Percentiles rank a stretch among this genome's conserved stretches.
Conservation (phyloP, 2,888 invertebrate species). For the Zygothrica quintamaculata region DNA sequence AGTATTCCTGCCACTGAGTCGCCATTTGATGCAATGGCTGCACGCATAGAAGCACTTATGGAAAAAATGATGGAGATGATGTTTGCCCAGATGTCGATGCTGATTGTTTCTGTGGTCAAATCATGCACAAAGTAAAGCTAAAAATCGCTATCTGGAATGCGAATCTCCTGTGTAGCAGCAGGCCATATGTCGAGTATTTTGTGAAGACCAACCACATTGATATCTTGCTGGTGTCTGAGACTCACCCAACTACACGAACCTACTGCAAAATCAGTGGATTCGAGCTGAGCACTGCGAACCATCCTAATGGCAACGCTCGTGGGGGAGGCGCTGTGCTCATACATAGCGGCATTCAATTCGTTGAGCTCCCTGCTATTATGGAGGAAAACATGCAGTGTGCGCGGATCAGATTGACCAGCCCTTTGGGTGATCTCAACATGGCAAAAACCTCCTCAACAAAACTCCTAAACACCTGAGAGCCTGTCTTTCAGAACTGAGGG, state of each 20-base stretch:
- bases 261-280: neutral
- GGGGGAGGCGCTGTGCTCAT: neutral
- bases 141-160: neutral
- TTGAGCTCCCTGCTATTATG: neutral
- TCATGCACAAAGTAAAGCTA: neutral
- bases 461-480: neutral
- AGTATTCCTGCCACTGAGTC: too few species aligned
- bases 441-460: neutral
- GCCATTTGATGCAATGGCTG: too few species aligned
- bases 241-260: neutral
- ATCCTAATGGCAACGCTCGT: neutral
- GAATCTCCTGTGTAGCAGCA: neutral
- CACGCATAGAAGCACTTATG: too few species aligned
- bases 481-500: neutral
- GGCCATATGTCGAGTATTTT: neutral
- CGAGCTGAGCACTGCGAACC: neutral
- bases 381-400: neutral
- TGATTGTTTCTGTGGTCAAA: neutral
- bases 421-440: neutral
- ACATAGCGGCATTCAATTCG: too few species aligned
- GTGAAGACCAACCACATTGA: neutral
- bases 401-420: neutral
- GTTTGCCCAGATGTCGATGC: too few species aligned
- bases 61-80: too few species aligned
- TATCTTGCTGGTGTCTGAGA: neutral